These are phyloP conservation scores for Pseudopleuronectes americanus DNA, from an alignment of 2,797 vertebrate genomes.

Conservation along the genomic window DNA sequence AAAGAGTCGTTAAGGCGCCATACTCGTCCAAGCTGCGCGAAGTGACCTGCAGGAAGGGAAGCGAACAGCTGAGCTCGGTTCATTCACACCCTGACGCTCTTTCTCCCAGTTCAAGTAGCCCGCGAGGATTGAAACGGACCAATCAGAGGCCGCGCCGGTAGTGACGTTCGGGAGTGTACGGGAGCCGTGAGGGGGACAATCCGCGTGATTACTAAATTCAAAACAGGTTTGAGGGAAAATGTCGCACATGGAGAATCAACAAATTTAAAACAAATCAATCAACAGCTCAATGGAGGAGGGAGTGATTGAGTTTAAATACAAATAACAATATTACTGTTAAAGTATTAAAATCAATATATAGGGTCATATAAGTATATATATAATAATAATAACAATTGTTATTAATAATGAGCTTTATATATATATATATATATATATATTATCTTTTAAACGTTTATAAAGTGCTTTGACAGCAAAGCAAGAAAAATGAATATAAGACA, in stretches of 20 bases:
- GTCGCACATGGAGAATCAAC: neutral
- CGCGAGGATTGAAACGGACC: slow-evolving; percentile 98
- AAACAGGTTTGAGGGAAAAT: slow-evolving; percentile 53
- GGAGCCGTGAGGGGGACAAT: slow-evolving; percentile 41
- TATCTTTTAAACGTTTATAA: too few species aligned
- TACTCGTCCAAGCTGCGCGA: neutral
- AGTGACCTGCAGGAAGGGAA: slow-evolving; percentile 14
- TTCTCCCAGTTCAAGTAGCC: slow-evolving; percentile 94
- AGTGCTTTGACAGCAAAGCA: too few species aligned
- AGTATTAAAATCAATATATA: too few species aligned
- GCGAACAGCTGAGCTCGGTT: slow-evolving; percentile 26
- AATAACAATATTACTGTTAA: too few species aligned
- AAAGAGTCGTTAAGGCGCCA: slow-evolving; percentile 28
- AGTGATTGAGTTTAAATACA: too few species aligned
- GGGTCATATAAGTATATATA: too few species aligned
- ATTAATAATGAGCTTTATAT: too few species aligned
- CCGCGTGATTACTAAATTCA: slow-evolving; percentile 64
- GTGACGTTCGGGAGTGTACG: slow-evolving; percentile 63
- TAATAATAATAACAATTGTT: too few species aligned
- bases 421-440: too few species aligned
- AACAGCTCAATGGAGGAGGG: too few species aligned
- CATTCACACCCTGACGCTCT: slow-evolving; percentile 44
- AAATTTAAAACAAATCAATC: too few species aligned
- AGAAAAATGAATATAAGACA: too few species aligned
- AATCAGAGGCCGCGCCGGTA: slow-evolving; percentile 76